phyloP scores from a whole-genome alignment of 2,797 vertebrate genomes.

The Pachyuromys duprasi region DNA sequence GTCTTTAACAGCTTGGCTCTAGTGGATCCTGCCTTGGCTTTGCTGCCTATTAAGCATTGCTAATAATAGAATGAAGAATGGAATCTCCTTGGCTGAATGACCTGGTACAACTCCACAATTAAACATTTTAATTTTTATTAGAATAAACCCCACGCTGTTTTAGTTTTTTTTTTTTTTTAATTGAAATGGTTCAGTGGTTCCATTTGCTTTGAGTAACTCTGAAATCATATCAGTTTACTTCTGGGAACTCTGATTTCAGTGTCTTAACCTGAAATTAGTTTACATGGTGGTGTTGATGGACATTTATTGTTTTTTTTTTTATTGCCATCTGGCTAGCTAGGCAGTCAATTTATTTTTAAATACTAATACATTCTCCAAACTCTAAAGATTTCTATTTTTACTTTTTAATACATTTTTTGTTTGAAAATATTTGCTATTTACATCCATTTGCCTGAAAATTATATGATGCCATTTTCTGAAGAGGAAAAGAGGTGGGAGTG shows the following conservation, averaged over 20 bases:
- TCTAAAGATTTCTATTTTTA: background rate
- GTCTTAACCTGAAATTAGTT: background rate
- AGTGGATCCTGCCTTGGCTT: no score
- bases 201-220: background rate
- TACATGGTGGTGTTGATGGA: background rate
- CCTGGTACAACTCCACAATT: no score
- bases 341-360: background rate
- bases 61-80: background rate
- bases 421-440: background rate
- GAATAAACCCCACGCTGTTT: no score
- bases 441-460: no score
- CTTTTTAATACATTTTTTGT: background rate
- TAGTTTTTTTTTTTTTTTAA: no score
- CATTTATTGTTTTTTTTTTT: background rate
- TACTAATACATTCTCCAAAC: background rate
- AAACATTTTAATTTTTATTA: background rate
- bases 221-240: background rate
- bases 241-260: background rate
- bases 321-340: background rate
- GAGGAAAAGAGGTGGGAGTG: accelerated
- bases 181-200: background rate
- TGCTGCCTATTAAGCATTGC: background rate
- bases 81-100: background rate
- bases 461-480: background rate
- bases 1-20: background rate